Base-by-base conservation (phyloP, 2,113 vertebrate genomes). In the Craseonycteris thonglongyai region DNA sequence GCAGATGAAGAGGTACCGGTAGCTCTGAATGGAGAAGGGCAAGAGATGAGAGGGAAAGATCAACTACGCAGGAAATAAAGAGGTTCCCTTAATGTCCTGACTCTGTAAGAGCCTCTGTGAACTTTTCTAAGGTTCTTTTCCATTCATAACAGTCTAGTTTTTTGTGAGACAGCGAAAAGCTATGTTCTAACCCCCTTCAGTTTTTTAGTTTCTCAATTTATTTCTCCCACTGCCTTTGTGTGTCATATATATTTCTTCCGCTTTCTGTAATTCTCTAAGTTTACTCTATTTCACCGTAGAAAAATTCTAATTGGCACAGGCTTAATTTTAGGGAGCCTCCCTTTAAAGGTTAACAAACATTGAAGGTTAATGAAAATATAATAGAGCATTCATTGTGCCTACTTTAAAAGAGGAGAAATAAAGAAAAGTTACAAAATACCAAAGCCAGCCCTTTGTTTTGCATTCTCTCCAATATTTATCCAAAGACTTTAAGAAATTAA, bases 401-500 rank as follows among this genome's bases (percentile, higher is more conserved):
- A 47, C 45, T 58, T 85, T 85, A 85, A 71, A 80, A 85, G 14
- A 58, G 38, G 33, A 80, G 33, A 85, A 58, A 68, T 56, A 87
- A 28, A 8, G 5, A 72, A 80, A 81, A 56, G 54, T 71, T 86
- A 82, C 38, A 71, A 49, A 65, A 69, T 82, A n/a, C 56, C 68
- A 90, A 85, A 47, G 11, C 33, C 1, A 35, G 47, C 35, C 49
- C 40, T 84, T 47, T 51, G 58, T 83, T 93, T 84, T 13, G 0
- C 21, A 63, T 79, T 80, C n/a, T 93, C 76, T 79, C 40, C 68
- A 72, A 61, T 91, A 79, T 18, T 91, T 54, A 79, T 35, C 45
- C 71, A 83, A 42, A 88, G n/a, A 65, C 38, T 72, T 91, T 35
- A 87, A 94, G 65, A 80, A 69, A 76, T 79, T 71, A 87, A 74